Percentiles rank a stretch among this genome's conserved stretches.
Conservation (phyloP, 2,797 vertebrate species). For the Labeo calbasu region DNA sequence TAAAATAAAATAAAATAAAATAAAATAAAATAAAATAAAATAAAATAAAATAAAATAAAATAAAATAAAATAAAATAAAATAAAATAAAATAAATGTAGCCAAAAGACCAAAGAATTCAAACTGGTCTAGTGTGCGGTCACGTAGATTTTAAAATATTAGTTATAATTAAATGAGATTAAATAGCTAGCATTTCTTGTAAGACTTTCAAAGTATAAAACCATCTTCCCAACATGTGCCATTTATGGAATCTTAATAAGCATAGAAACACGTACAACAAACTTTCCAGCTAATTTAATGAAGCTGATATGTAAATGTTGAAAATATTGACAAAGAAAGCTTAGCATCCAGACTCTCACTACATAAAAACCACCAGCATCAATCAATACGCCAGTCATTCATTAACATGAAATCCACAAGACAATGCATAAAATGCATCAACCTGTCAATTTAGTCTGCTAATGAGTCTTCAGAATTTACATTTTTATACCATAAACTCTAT, state of each 20-base stretch:
- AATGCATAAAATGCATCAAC: conserved; percentile 57
- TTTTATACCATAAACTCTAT: conserved; percentile 33
- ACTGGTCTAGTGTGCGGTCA: neutral
- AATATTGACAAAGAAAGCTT: conserved; percentile 53
- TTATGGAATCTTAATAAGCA: neutral
- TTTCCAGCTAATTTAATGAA: conserved; percentile 34
- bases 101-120: neutral
- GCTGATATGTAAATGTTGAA: conserved; percentile 43
- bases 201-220: neutral
- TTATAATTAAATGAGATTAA: neutral
- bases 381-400: conserved; percentile 64
- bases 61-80: too few relatives aligned
- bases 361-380: conserved; percentile 56
- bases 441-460: conserved; percentile 53
- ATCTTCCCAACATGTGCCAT: neutral
- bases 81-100: too few relatives aligned
- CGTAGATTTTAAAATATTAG: neutral
- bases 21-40: too few relatives aligned
- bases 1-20: too few relatives aligned
- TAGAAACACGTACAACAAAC: neutral
- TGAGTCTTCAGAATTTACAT: conserved; percentile 59
- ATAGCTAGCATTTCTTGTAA: neutral
- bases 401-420: conserved; percentile 59
- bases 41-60: too few relatives aligned
- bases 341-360: conserved; percentile 41